A percentile compares a stretch with the other conserved stretches of the same genome.
Evolutionary conservation across 2,797 vertebrate species (phyloP).

Genomic region (Clarias pachynema): DNA sequence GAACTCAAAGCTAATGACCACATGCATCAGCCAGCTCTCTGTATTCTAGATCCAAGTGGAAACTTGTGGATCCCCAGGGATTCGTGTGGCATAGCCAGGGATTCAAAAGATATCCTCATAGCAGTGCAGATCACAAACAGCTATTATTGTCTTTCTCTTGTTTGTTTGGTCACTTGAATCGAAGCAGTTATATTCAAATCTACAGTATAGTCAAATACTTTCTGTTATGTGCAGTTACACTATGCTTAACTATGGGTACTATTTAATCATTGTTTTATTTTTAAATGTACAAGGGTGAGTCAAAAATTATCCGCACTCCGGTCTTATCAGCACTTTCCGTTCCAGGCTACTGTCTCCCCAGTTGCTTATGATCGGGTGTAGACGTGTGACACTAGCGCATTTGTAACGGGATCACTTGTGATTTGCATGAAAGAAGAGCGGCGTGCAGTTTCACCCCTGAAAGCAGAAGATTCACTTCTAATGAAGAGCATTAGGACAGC

Average conservation of each 20-base stretch:
- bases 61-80: not conserved
- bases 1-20: slow-evolving; percentile 34
- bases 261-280: not conserved
- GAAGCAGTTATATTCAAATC: not conserved
- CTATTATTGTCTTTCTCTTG: not conserved
- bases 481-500: too few species aligned
- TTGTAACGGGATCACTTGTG: too few species aligned
- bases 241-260: not conserved
- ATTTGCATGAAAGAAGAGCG: too few species aligned
- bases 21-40: not conserved
- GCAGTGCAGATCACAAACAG: not conserved
- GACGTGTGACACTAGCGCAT: too few species aligned
- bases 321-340: too few species aligned
- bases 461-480: too few species aligned
- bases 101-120: not conserved
- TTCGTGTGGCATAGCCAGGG: not conserved
- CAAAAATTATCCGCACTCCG: too few species aligned
- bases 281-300: not conserved
- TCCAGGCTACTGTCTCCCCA: too few species aligned
- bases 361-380: too few species aligned
- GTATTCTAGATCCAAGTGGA: not conserved
- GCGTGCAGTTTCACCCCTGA: too few species aligned
- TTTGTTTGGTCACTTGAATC: not conserved
- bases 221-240: not conserved
- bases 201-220: not conserved